Evolutionary conservation across 2,888 invertebrate species (phyloP), one percentile per base, ranked within the genome.

Genomic region (Ametastegia equiseti): DNA sequence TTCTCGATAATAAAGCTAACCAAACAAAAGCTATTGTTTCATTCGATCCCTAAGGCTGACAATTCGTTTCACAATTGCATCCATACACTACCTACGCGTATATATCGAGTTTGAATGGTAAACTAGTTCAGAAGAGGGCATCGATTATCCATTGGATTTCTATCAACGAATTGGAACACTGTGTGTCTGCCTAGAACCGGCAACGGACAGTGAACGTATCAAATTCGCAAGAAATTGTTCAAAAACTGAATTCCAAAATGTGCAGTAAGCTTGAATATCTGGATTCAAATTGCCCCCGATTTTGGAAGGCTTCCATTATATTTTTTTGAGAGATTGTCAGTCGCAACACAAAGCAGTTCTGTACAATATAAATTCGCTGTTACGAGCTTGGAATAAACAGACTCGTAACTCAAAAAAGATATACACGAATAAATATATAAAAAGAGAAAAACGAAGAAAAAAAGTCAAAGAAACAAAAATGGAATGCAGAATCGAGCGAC

Each of bases 1-100:
- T 81, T 83, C 86, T 83, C 83, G 84, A 84, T 86, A 86, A 82
- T 81, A 27, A 73, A 63, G 82, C 82, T 82, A 82, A 84, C 77
- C 78, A 71, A 78, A 84, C 84, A 82, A 83, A 84, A 85, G 81
- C 83, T 80, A 81, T 82, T 80, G 83, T 75, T 80, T 73, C 15
- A 27, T 30, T 30, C 15, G 47, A 47, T 30, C 71, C 71, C 13
- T 30, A 15, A 71, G 47, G 45, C 45, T 47, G 71, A 47, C 45
- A n/a, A 47, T 71, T 27, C 45, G 30, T 30, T 71, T 71, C n/a
- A 71, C 71, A 23, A 71, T 71, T n/a, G 13, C 45, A 47, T 47
- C 71, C 6, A 47, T 47, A 63, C 30, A 30, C 30, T 42, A 27
- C 13, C 30, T 19, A 30, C 30, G 0, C 23, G 9, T 60, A 60